Percentiles rank a stretch among this genome's conserved stretches.
These are phyloP conservation scores for Lutraria rhynchaena DNA, from an alignment of 1,140 invertebrate genomes.

Conservation along the genomic window DNA sequence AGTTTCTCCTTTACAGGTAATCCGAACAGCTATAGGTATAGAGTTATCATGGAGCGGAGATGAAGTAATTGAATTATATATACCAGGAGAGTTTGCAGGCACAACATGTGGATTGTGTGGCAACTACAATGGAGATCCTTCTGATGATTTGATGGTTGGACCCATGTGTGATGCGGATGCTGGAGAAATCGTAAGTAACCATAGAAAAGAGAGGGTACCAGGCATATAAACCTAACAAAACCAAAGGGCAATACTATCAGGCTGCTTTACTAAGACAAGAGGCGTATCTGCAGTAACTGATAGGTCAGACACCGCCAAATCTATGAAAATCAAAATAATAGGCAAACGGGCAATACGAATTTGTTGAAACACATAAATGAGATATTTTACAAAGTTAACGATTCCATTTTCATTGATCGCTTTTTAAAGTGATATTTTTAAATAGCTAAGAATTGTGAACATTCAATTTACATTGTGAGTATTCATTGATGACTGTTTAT, in stretches of 20 bases:
- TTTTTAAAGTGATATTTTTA: too few relatives aligned
- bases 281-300: too few relatives aligned
- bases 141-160: slow-evolving; percentile 82
- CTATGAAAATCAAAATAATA: too few relatives aligned
- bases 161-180: slow-evolving; percentile 2
- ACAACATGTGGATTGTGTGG: slow-evolving; percentile 95
- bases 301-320: too few relatives aligned
- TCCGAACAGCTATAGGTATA: slow-evolving; percentile 72
- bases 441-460: neutral
- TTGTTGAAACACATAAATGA: too few relatives aligned
- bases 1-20: slow-evolving; percentile 66
- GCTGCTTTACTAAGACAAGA: too few relatives aligned
- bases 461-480: neutral
- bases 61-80: slow-evolving; percentile 91
- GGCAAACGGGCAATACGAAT: too few relatives aligned
- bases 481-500: neutral
- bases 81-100: slow-evolving; percentile 89
- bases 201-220: too few relatives aligned
- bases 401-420: too few relatives aligned
- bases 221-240: too few relatives aligned
- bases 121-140: slow-evolving; percentile 87
- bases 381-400: too few relatives aligned
- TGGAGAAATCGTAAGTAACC: slow-evolving; percentile 40
- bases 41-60: slow-evolving; percentile 93
- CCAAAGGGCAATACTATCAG: too few relatives aligned